Evolutionary conservation across 2,888 invertebrate species (phyloP).

Genomic region (Drosophila subsilvestris): DNA sequence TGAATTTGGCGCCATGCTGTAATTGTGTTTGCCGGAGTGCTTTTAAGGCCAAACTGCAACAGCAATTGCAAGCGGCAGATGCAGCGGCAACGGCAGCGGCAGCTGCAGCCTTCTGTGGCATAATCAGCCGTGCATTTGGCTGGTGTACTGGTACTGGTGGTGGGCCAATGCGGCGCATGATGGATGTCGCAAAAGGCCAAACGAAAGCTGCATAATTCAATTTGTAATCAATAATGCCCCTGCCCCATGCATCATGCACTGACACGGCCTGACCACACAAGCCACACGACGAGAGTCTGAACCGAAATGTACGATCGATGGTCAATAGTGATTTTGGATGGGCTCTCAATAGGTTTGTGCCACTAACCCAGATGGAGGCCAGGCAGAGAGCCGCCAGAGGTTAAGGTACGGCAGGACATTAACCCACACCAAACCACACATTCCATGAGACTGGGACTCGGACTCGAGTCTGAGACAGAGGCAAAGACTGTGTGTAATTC

Average conservation of each 20-base stretch:
- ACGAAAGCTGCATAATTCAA: constrained; percentile 59
- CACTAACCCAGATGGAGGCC: constrained; percentile 67
- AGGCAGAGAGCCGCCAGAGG: constrained; percentile 43
- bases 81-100: constrained; percentile 2
- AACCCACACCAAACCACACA: constrained; percentile 48
- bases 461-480: too few relatives aligned
- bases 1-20: constrained; percentile 34
- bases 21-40: constrained; percentile 49
- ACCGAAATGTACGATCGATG: constrained; percentile 15
- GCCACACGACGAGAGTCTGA: background rate
- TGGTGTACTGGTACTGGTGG: too few relatives aligned
- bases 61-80: constrained; percentile 1
- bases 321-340: constrained; percentile 8
- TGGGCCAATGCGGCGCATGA: constrained; percentile 53
- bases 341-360: constrained; percentile 57
- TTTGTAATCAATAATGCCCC: constrained; percentile 65
- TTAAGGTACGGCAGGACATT: constrained; percentile 76
- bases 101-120: constrained; percentile 19
- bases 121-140: constrained; percentile 39
- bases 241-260: constrained; percentile 7
- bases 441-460: constrained; percentile 2
- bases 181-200: constrained; percentile 40
- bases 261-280: constrained; percentile 17
- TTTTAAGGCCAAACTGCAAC: constrained; percentile 44
- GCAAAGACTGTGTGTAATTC: constrained; percentile 55